phyloP scores from a whole-genome alignment of 2,797 vertebrate genomes.

The Danio kyathit region DNA sequence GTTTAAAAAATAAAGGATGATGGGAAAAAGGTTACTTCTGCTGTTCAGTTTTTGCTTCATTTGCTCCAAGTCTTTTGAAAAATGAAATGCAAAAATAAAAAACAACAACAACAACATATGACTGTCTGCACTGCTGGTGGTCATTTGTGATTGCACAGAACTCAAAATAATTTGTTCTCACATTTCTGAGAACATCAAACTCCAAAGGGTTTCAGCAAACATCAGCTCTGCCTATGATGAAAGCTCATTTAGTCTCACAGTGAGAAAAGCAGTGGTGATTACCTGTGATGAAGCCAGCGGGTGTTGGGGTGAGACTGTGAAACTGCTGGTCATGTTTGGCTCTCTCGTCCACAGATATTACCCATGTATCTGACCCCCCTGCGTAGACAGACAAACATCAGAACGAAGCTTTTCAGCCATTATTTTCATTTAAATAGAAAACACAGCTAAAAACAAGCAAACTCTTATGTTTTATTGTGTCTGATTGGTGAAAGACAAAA shows the following conservation, averaged over 20 bases:
- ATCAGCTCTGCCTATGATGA: background rate
- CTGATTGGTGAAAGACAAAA: background rate
- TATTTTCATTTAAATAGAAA: background rate
- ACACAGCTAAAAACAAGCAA: background rate
- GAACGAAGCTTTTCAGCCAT: background rate
- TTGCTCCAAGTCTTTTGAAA: background rate
- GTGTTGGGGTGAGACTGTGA: constrained; percentile 90
- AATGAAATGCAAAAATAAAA: background rate
- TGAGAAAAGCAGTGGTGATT: background rate
- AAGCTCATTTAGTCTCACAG: background rate
- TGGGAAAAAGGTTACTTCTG: background rate
- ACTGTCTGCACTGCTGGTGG: constrained; percentile 11
- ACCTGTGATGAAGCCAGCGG: constrained; percentile 96
- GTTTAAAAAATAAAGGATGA: background rate
- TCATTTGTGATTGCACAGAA: background rate
- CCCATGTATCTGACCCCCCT: constrained; percentile 94
- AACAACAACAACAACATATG: background rate
- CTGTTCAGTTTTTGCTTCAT: background rate
- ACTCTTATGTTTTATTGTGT: background rate
- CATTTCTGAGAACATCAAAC: constrained; percentile 1
- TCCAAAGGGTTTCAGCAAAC: background rate
- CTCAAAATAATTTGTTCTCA: background rate
- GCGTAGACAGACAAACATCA: constrained; percentile 30
- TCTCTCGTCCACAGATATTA: constrained; percentile 95
- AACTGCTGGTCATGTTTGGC: constrained; percentile 98